Conservation (phyloP, 2,113 vertebrate species). For the Pantherophis guttatus region DNA sequence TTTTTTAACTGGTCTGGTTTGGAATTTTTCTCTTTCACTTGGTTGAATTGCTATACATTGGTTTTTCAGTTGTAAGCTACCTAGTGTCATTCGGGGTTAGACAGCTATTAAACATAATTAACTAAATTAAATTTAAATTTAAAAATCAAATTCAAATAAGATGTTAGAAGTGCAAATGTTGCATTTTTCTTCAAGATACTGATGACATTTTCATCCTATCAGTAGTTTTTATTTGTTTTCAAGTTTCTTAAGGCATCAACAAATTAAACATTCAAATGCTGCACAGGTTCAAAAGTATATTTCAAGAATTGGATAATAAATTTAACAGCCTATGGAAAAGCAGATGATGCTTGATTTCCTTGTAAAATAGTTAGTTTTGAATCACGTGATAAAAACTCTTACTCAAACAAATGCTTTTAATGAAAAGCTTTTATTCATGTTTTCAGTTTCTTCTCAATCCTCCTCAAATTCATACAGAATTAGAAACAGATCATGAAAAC, state of each 20-base stretch:
- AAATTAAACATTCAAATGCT: background rate
- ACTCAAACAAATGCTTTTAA: constrained; percentile 13
- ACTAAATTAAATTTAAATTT: background rate
- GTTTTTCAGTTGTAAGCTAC: background rate
- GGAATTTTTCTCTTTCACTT: background rate
- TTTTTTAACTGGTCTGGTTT: background rate
- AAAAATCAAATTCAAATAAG: background rate
- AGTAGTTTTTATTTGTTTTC: background rate
- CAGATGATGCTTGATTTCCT: constrained; percentile 2
- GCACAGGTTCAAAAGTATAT: background rate
- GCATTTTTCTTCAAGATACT: background rate
- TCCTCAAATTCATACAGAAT: background rate
- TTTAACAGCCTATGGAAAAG: background rate
- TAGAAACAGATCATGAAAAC: background rate
- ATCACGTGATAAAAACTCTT: constrained; percentile 18
- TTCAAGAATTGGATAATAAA: constrained; percentile 4
- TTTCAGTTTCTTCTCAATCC: background rate
- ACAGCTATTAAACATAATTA: background rate
- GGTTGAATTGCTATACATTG: background rate
- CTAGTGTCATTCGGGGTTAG: background rate
- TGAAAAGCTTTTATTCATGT: background rate
- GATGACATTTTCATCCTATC: background rate
- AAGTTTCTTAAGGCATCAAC: background rate
- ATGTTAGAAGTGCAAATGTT: no score
- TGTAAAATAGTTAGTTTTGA: constrained; percentile 16